Evolutionary conservation across 2,888 invertebrate genomes (phyloP).

Genomic region (Parnassius mnemosyne): DNA sequence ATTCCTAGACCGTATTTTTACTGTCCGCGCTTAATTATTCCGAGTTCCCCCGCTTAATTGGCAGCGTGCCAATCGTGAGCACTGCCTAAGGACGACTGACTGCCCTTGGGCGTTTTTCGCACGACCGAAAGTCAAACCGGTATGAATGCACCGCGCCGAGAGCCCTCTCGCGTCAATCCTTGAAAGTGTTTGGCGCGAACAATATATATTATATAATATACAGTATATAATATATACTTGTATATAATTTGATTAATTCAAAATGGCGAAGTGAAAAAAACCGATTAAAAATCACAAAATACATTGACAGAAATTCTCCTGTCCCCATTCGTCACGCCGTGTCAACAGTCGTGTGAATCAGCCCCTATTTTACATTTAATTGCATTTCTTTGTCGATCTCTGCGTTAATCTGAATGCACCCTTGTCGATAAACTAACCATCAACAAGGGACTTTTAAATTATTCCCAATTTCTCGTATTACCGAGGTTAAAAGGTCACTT

Average conservation of each 20-base stretch:
- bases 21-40: no score
- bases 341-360: constrained; percentile 76
- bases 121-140: no score
- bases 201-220: no score
- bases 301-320: constrained; percentile 53
- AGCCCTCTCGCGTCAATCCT: no score
- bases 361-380: constrained; percentile 80
- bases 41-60: no score
- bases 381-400: constrained; percentile 79
- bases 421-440: constrained; percentile 54
- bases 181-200: no score
- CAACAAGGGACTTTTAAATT: constrained; percentile 42
- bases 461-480: constrained; percentile 27
- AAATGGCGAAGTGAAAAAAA: constrained; percentile 21
- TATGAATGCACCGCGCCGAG: no score
- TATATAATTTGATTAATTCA: constrained; percentile 5
- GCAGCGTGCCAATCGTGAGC: no score
- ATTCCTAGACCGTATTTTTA: no score
- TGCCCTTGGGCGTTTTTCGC: no score
- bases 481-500: constrained; percentile 15
- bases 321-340: constrained; percentile 68
- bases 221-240: no score
- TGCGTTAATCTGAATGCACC: constrained; percentile 76
- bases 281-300: constrained; percentile 47
- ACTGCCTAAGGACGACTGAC: no score